Conservation (phyloP, 2,888 invertebrate species). For the Temnothorax ravouxi region DNA sequence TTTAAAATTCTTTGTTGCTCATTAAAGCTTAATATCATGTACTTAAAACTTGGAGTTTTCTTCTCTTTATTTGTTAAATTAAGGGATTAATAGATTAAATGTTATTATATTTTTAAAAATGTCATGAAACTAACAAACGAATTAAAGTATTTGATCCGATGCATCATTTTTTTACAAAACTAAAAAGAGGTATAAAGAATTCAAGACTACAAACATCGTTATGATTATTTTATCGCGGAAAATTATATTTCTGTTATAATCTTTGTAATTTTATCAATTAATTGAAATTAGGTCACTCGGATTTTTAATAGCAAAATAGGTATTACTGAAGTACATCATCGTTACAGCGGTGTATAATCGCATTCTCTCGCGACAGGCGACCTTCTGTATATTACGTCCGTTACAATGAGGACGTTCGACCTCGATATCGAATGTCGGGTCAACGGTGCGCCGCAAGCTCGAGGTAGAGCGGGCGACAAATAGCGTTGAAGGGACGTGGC, state of each 20-base stretch:
- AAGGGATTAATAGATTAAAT: not conserved
- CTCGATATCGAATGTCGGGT: constrained; percentile 49
- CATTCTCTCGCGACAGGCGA: constrained; percentile 28
- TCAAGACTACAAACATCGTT: not conserved
- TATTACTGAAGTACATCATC: not conserved
- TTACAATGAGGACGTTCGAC: constrained; percentile 46
- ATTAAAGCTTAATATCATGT: not conserved
- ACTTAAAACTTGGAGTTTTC: not conserved
- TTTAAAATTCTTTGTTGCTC: not conserved
- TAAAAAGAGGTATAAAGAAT: not conserved
- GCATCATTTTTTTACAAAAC: not conserved
- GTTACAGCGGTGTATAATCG: constrained; percentile 35
- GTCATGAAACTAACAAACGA: not conserved
- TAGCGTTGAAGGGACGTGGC: constrained; percentile 50
- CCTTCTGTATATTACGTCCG: constrained; percentile 45
- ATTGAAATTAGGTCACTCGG: not conserved
- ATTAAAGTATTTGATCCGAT: not conserved
- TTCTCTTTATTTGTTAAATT: not conserved
- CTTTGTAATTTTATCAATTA: not conserved
- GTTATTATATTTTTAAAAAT: not conserved
- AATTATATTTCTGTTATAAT: not conserved
- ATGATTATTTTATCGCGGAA: not conserved
- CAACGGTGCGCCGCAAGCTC: constrained; percentile 40
- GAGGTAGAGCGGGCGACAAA: constrained; percentile 48
- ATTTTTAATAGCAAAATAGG: not conserved